Conservation (phyloP, 64 coral and sea anemone species). For the Dendrophyllia cribrosa region DNA sequence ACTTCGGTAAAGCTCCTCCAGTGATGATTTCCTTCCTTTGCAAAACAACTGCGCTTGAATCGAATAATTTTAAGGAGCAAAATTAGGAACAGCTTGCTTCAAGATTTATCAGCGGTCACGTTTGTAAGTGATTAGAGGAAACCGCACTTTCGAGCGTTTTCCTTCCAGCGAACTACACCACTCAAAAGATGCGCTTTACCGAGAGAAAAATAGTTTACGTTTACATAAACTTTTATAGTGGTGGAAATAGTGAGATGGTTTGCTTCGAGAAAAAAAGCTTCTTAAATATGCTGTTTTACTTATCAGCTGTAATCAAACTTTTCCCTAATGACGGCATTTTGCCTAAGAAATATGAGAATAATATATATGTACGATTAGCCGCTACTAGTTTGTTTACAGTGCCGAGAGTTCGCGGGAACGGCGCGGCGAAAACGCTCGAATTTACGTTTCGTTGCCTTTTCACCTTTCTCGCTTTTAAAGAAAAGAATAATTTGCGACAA, state of each 20-base stretch:
- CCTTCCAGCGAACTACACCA: neutral
- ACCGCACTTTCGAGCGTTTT: neutral
- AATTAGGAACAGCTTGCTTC: neutral
- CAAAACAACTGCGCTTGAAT: neutral
- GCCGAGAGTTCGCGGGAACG: neutral
- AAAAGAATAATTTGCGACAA: neutral
- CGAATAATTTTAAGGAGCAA: neutral
- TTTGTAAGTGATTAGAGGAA: neutral
- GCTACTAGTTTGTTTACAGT: conserved; percentile 11
- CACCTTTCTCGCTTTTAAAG: too few relatives aligned
- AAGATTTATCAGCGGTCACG: neutral
- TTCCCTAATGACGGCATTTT: conserved; percentile 31
- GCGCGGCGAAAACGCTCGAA: neutral
- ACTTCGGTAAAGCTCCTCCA: neutral
- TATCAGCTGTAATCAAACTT: neutral
- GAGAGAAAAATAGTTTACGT: too few relatives aligned
- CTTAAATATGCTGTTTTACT: neutral
- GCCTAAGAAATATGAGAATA: conserved; percentile 21
- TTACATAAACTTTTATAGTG: too few relatives aligned
- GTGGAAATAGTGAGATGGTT: neutral
- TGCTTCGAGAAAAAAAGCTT: neutral
- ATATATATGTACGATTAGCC: neutral
- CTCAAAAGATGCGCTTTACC: neutral
- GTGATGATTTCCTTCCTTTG: neutral
- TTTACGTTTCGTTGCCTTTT: too few relatives aligned